Percentiles rank a stretch among this genome's conserved stretches.
phyloP scores from a whole-genome alignment of 2,113 vertebrate genomes.

The Colistium nudipinnis region DNA sequence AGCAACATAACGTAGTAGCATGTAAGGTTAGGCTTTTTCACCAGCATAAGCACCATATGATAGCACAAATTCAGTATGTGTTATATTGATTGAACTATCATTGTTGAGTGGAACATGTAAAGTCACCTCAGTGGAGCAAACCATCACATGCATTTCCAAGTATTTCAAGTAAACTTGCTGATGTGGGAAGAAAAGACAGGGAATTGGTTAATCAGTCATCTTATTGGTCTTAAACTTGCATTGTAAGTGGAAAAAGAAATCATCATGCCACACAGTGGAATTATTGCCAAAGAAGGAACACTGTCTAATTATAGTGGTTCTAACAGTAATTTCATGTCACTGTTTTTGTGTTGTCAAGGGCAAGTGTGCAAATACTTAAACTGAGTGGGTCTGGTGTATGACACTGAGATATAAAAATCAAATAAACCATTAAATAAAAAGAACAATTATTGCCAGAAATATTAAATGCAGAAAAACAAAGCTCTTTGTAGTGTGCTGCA shows the following conservation, averaged over 20 bases:
- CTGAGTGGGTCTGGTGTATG: neutral
- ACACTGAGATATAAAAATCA: neutral
- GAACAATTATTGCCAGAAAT: constrained; percentile 27
- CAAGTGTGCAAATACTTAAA: neutral
- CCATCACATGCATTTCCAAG: constrained; percentile 49
- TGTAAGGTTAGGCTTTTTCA: neutral
- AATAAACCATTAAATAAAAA: neutral
- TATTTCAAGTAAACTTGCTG: constrained; percentile 58
- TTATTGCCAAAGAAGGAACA: too few species aligned
- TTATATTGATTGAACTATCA: neutral
- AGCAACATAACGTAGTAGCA: constrained; percentile 5
- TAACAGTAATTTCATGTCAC: too few species aligned
- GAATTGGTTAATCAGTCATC: constrained; percentile 64
- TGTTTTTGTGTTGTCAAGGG: neutral
- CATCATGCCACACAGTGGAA: neutral
- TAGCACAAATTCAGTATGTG: too few species aligned
- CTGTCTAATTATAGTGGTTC: too few species aligned
- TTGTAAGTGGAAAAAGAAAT: constrained; percentile 57
- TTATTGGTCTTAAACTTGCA: constrained; percentile 37
- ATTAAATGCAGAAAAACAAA: constrained; percentile 54
- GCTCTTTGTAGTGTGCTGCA: constrained; percentile 68
- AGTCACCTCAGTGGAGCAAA: neutral
- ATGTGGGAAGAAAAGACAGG: constrained; percentile 21
- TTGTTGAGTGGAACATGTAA: neutral
- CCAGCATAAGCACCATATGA: neutral